A percentile compares a stretch with the other conserved stretches of the same genome.
These are phyloP conservation scores for Ischnus inquisitorius DNA, from an alignment of 2,888 invertebrate genomes.

Conservation along the genomic window DNA sequence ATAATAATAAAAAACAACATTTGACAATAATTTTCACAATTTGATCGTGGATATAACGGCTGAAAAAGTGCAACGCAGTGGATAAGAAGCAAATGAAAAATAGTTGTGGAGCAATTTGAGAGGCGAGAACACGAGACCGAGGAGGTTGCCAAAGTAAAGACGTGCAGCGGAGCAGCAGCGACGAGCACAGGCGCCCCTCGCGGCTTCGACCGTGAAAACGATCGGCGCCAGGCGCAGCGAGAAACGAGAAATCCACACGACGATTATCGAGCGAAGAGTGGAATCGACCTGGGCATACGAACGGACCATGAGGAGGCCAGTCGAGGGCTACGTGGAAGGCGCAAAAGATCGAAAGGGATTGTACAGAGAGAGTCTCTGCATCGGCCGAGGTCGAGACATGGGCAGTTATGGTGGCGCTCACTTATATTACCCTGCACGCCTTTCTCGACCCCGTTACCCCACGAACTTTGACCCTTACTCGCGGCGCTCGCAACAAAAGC, in stretches of 20 bases:
- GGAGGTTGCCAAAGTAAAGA: constrained; percentile 28
- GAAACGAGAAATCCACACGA: constrained; percentile 49
- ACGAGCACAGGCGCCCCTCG: constrained; percentile 45
- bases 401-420: constrained; percentile 59
- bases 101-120: too few relatives aligned
- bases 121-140: constrained; percentile 30
- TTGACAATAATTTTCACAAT: too few relatives aligned
- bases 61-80: too few relatives aligned
- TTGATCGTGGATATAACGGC: too few relatives aligned
- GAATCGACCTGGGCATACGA: constrained; percentile 41
- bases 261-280: constrained; percentile 57
- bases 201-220: constrained; percentile 78
- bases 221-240: constrained; percentile 77
- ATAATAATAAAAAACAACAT: too few relatives aligned
- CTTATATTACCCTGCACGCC: constrained; percentile 58
- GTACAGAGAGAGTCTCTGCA: constrained; percentile 69
- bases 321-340: background rate
- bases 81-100: too few relatives aligned
- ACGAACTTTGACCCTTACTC: constrained; percentile 71
- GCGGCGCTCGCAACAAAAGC: constrained; percentile 70
- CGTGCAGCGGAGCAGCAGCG: constrained; percentile 16
- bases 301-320: constrained; percentile 40
- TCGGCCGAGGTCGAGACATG: constrained; percentile 70
- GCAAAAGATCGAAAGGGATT: constrained; percentile 58
- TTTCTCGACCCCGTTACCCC: constrained; percentile 62